These are phyloP conservation scores for Coptotermes formosanus DNA, from an alignment of 1,140 invertebrate genomes.

Conservation along the genomic window DNA sequence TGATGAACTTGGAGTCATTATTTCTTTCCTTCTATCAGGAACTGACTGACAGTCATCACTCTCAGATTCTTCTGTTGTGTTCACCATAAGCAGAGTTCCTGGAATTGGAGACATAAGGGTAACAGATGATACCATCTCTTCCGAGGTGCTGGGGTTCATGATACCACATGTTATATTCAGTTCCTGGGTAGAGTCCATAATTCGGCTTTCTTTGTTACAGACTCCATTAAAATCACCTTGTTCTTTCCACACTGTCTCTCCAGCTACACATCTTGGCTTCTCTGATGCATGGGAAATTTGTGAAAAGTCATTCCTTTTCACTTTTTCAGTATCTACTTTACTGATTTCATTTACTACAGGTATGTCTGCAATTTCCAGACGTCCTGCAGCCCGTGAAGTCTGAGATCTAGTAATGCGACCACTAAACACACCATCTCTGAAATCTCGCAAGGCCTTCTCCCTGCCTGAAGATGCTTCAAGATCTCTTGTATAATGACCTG, in stretches of 20 bases:
- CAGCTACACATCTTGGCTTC: neutral
- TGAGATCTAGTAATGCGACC: constrained; percentile 27
- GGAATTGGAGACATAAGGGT: constrained; percentile 25
- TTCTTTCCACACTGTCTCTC: neutral
- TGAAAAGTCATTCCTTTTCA: constrained; percentile 1
- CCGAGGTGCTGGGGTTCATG: neutral
- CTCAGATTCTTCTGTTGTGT: constrained; percentile 42
- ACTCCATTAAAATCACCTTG: neutral
- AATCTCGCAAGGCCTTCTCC: constrained; percentile 19
- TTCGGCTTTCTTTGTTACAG: constrained; percentile 22
- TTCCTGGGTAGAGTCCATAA: constrained; percentile 32
- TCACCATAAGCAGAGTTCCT: constrained; percentile 22
- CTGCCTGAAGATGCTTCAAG: neutral
- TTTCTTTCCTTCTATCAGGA: constrained; percentile 3
- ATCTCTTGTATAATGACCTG: neutral
- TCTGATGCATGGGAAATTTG: neutral
- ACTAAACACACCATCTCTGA: neutral
- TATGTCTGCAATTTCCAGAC: neutral
- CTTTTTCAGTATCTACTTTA: constrained; percentile 23
- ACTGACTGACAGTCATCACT: constrained; percentile 37
- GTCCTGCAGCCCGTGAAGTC: neutral
- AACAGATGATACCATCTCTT: constrained; percentile 8
- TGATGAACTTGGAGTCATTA: constrained; percentile 1
- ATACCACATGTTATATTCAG: constrained; percentile 35
- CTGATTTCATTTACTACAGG: neutral